A percentile compares a stretch with the other conserved stretches of the same genome.
Evolutionary conservation across 2,888 invertebrate genomes (phyloP).

Genomic region (Drosophila macrospina): DNA sequence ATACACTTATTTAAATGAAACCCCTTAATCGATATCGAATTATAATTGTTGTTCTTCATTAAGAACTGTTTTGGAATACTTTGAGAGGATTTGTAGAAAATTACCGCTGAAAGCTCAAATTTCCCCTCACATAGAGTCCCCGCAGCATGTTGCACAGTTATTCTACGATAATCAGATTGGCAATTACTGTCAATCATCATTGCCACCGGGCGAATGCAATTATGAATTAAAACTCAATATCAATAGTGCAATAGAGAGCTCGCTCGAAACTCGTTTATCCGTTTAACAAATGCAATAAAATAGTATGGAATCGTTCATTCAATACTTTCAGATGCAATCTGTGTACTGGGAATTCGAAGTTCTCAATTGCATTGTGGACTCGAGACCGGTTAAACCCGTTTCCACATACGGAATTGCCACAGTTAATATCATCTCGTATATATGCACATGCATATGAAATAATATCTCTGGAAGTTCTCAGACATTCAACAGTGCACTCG

Average conservation of each 20-base stretch:
- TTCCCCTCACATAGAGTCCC: constrained; percentile 11
- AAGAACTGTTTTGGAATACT: constrained; percentile 10
- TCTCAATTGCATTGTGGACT: constrained; percentile 50
- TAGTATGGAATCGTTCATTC: constrained; percentile 53
- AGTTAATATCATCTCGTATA: constrained; percentile 30
- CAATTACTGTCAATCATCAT: constrained; percentile 68
- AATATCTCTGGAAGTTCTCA: constrained; percentile 31
- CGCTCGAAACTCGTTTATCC: constrained; percentile 10
- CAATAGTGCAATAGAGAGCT: constrained; percentile 17
- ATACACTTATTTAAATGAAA: constrained; percentile 2
- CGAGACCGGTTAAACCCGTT: constrained; percentile 62
- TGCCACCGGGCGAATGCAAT: constrained; percentile 37
- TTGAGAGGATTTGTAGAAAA: constrained; percentile 30
- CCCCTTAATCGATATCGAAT: constrained; percentile 2
- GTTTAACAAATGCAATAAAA: constrained; percentile 35
- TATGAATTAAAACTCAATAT: constrained; percentile 56
- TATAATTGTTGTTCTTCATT: neutral
- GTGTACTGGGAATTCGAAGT: constrained; percentile 23
- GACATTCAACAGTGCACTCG: constrained; percentile 50
- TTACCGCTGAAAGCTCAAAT: constrained; percentile 12
- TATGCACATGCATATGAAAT: constrained; percentile 27
- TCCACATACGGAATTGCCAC: constrained; percentile 24
- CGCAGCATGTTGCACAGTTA: constrained; percentile 2
- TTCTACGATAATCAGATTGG: constrained; percentile 26
- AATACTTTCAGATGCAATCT: constrained; percentile 31